Evolutionary conservation across 2,888 invertebrate genomes (phyloP), one percentile per base, ranked within the genome.

Genomic region (Salticus scenicus): DNA sequence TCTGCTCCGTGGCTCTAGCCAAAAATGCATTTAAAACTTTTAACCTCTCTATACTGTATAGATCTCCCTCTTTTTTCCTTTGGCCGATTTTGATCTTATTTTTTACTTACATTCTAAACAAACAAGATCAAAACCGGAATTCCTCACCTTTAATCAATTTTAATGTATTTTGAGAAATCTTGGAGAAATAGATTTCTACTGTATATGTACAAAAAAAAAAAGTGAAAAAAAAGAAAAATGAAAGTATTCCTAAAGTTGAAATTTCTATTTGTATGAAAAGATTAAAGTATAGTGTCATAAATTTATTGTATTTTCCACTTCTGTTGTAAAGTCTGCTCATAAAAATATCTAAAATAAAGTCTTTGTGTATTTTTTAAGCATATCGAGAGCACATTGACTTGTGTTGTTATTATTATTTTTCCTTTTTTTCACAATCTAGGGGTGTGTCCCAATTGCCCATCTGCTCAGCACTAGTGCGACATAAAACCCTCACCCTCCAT

Each of bases 191-290:
- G 85, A 76, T 86, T 86, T 86, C 85, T 86, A 86, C 74, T 86
- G 80, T 80, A 86, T 76, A 86, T 86, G 73, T 79, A 86, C 79
- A 80, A 80, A n/a, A n/a, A n/a, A n/a, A n/a, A n/a, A n/a, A 85
- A 80, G 69, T 74, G 79, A 79, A 85, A 83, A 57, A 72, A 77
- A 79, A 51, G 27, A 73, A 57, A 72, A 77, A 79, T 30, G 27
- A 73, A 42, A 86, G 79, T 77, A 79, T 80, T 86, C 85, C 85
- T 86, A 86, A 86, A 77, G 75, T 74, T 80, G 77, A 86, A 86
- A 86, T 78, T 86, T 86, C 85, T 86, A 86, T 86, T 86, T 86
- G 85, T 86, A 86, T 86, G 79, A 86, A 86, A 82, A 86, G 80
- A 86, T 80, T 86, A 77, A 86, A 73, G 66, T 66, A 86, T 86